Conservation (phyloP, 2,888 invertebrate species). For the Synanthedon myopaeformis region DNA sequence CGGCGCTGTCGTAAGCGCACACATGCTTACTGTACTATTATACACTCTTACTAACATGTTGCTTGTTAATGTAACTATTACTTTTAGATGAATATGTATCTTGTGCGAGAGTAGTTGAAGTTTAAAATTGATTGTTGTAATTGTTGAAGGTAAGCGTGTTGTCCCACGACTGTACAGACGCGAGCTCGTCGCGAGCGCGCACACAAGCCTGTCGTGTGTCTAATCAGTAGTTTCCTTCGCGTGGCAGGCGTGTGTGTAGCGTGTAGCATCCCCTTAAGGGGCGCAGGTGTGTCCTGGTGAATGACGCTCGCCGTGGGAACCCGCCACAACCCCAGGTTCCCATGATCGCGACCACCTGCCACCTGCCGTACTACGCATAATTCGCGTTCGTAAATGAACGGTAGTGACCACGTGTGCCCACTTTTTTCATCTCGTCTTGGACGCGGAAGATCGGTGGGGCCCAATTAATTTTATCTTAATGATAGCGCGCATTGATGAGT, state of each 20-base stretch:
- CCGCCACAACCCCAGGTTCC: constrained; percentile 60
- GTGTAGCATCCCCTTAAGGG: constrained; percentile 53
- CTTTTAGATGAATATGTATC: no score
- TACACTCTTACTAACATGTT: constrained; percentile 1
- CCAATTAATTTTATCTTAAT: constrained; percentile 63
- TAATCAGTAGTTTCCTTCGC: constrained; percentile 62
- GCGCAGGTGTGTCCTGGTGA: constrained; percentile 63
- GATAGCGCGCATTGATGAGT: constrained; percentile 13
- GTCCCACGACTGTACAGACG: constrained; percentile 3
- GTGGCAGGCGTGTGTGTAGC: constrained; percentile 63
- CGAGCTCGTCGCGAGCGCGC: constrained; percentile 16
- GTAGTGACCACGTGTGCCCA: constrained; percentile 68
- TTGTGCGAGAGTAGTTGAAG: no score
- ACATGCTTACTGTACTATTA: constrained; percentile 4
- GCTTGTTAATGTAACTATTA: no score
- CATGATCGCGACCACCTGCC: constrained; percentile 55
- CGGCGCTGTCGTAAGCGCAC: constrained; percentile 12
- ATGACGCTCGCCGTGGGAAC: constrained; percentile 65
- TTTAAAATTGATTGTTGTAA: no score
- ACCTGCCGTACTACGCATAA: constrained; percentile 70
- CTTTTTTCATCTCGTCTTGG: constrained; percentile 39
- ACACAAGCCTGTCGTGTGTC: constrained; percentile 19
- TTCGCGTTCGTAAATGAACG: constrained; percentile 70
- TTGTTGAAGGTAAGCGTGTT: no score
- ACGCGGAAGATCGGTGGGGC: constrained; percentile 62